phyloP scores from a whole-genome alignment of 2,113 vertebrate species.

The Ivindomyrus marchei region DNA sequence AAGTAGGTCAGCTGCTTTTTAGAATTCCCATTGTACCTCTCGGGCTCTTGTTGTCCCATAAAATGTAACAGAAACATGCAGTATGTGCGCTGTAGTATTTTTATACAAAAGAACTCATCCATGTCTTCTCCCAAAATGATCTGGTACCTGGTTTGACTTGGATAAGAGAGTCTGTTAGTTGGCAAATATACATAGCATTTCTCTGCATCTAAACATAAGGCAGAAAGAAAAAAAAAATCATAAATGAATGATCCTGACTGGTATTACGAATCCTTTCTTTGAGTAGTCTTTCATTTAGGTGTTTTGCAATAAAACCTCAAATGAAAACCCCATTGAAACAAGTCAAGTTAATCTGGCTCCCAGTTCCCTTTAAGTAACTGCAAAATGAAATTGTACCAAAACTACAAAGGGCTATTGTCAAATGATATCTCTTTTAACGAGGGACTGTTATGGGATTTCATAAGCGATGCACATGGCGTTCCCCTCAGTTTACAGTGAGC shows the following conservation, averaged over 20 bases:
- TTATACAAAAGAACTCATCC: background rate
- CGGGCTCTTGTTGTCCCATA: constrained; percentile 10
- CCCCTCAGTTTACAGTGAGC: background rate
- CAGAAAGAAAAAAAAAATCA: background rate
- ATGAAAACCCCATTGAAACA: background rate
- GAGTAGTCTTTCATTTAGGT: background rate
- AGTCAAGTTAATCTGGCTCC: background rate
- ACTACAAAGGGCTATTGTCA: background rate
- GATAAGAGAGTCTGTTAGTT: background rate
- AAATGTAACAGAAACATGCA: background rate
- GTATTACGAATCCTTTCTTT: background rate
- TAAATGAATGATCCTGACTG: background rate
- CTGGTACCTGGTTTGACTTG: background rate
- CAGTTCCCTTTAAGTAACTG: background rate
- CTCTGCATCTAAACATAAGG: background rate
- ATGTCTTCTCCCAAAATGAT: background rate
- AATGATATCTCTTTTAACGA: background rate
- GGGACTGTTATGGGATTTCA: background rate
- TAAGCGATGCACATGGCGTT: background rate
- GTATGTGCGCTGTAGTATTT: background rate
- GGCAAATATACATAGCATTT: background rate
- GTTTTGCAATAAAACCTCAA: background rate
- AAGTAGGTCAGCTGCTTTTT: constrained; percentile 57
- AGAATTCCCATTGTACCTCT: background rate
- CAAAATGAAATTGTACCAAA: background rate